phyloP scores from a whole-genome alignment of 2,888 invertebrate genomes.

The Melinaea menophilus region DNA sequence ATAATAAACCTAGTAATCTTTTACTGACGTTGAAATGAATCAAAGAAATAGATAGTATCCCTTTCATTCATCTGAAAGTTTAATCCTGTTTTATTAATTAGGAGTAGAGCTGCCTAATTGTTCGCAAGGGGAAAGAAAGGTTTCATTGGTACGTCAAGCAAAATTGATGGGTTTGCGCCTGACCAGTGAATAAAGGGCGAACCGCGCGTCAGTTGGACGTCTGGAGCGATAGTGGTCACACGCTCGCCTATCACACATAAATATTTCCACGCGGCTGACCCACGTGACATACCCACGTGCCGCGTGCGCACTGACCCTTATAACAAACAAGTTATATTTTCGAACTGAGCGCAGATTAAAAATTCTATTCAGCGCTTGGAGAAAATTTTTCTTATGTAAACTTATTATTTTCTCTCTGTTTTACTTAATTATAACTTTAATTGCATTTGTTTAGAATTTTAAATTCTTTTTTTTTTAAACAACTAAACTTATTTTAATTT shows the following conservation, averaged over 20 bases:
- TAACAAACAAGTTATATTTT: conserved; percentile 12
- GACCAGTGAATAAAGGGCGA: conserved; percentile 70
- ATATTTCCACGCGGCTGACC: conserved; percentile 51
- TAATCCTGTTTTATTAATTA: conserved; percentile 57
- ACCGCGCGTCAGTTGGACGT: conserved; percentile 68
- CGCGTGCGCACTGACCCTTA: conserved; percentile 41
- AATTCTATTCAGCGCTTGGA: not conserved
- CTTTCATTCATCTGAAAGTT: conserved; percentile 21
- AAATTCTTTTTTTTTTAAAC: not conserved
- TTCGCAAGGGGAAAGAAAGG: conserved; percentile 66
- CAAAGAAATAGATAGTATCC: conserved; percentile 16
- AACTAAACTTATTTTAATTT: conserved; percentile 3
- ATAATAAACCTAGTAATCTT: not conserved
- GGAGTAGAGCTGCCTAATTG: conserved; percentile 58
- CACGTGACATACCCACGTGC: conserved; percentile 47
- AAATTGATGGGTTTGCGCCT: conserved; percentile 73
- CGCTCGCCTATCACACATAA: conserved; percentile 61
- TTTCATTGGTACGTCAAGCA: conserved; percentile 73
- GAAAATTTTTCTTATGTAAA: conserved; percentile 18
- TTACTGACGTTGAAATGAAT: not conserved
- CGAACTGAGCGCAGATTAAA: conserved; percentile 6
- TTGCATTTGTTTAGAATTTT: conserved; percentile 8
- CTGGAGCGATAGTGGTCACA: conserved; percentile 70
- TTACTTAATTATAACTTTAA: conserved; percentile 17
- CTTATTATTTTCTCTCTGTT: conserved; percentile 9